Percentiles rank a stretch among this genome's conserved stretches.
Conservation (phyloP, 2,113 vertebrate genomes). For the Ginglymostoma cirratum region DNA sequence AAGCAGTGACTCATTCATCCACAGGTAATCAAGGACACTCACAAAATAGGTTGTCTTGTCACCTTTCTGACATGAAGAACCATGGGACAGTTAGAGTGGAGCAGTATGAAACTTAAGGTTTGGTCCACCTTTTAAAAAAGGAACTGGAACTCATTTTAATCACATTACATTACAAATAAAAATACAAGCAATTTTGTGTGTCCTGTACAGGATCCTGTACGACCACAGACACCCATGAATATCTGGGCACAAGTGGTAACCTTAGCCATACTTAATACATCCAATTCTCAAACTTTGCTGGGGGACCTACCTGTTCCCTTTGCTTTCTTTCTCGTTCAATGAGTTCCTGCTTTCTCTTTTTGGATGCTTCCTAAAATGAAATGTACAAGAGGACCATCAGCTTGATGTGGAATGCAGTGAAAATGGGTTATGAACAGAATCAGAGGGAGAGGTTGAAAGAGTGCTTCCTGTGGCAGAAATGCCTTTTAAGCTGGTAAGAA, state of each 20-base stretch:
- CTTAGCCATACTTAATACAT: neutral
- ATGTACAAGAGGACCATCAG: conserved; percentile 41
- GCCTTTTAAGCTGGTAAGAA: conserved; percentile 11
- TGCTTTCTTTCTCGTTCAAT: conserved; percentile 78
- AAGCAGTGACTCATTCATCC: neutral
- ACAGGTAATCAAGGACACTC: neutral
- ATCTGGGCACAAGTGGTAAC: neutral
- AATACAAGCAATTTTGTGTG: neutral
- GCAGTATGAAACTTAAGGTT: neutral
- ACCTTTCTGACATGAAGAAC: neutral
- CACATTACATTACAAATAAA: neutral
- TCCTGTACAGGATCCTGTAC: neutral
- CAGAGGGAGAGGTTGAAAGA: conserved; percentile 3
- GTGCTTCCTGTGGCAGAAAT: neutral
- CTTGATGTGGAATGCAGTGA: conserved; percentile 36
- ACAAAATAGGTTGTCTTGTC: neutral
- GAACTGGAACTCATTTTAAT: neutral
- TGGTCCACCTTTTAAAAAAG: neutral
- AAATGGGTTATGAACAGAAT: neutral
- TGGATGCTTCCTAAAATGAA: conserved; percentile 66
- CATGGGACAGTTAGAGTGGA: neutral
- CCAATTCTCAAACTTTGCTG: neutral
- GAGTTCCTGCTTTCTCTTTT: conserved; percentile 72
- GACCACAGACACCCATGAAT: neutral
- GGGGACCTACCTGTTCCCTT: conserved; percentile 72